Base-by-base conservation (phyloP, 64 coral and sea anemone genomes). In the Hydrozoanthus tunicans region DNA sequence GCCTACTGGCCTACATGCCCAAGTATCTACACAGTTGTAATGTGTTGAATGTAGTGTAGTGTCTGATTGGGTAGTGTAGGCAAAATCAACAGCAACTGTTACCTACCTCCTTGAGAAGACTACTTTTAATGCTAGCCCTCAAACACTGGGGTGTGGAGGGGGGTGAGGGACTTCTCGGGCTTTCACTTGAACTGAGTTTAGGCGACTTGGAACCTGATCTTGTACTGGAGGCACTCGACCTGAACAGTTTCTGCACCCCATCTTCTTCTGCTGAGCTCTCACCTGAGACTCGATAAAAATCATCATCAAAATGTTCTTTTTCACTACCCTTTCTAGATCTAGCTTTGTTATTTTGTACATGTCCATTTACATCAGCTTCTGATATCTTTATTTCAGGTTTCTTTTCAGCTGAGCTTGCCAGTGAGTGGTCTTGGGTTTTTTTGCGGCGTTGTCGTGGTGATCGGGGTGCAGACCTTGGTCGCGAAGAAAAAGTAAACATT, bases 401-500 rank as follows among this genome's bases (percentile, higher is more conserved):
- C 6, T 58, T 86, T 53, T 97, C 95, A 8, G 32, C n/a, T 64
- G 69, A 56, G 27, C 64, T 89, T 4, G 53, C 51, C 3, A 3
- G 6, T 27, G 51, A 91, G 0, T 5, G 66, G 64, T 97, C 91
- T 68, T 82, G 70, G 11, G 62, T 32, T 62, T 89, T 94, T 14
- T 66, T 75, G 20, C 76, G 80, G 5, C 95, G 89, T 32, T 73
- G 86, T 20, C 95, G 83, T 51, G 95, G 95, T 25, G 95, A 97
- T 62, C 95, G 91, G 9, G 92, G 95, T 58, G 95, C 95, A 62
- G 92, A 94, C 74, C 95, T 88, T 78, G 95, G 95, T 61, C 61
- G 91, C 23, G 95, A 97, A 15, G 90, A 93, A 72, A 97, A 97
- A 27, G 95, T 97, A 64, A 97, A 97, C 84, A 97, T 91, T 53